Conservation (phyloP, 2,797 vertebrate genomes). For the Pseudochirops corinnae region DNA sequence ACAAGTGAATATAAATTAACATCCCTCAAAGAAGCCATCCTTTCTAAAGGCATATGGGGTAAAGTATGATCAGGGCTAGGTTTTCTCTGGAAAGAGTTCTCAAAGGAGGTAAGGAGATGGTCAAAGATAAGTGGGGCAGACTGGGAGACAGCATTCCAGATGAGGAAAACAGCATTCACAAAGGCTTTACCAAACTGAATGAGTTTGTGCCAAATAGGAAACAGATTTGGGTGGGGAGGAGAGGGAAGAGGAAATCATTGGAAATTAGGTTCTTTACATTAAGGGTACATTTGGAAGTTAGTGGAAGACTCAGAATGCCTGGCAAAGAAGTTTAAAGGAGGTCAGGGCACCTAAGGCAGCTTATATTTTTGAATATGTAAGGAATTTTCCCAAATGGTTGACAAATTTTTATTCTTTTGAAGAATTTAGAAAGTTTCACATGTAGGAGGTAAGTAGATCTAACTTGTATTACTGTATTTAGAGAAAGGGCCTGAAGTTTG, state of each 20-base stretch:
- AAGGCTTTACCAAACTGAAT: not conserved
- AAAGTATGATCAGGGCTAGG: not conserved
- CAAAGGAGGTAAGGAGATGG: not conserved
- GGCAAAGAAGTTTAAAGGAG: not conserved
- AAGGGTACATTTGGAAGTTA: not conserved
- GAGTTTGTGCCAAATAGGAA: not conserved
- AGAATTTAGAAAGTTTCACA: not conserved
- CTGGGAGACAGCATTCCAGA: not conserved
- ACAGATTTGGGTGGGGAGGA: not conserved
- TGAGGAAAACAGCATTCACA: not conserved
- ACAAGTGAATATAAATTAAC: not conserved
- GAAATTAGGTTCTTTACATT: not conserved
- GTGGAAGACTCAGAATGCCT: not conserved
- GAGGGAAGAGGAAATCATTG: not conserved
- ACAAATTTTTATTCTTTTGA: not conserved
- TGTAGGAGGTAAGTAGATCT: not conserved
- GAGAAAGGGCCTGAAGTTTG: not conserved
- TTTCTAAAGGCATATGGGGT: not conserved
- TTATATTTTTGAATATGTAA: not conserved
- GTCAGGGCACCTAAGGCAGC: not conserved
- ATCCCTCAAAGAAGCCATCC: not conserved
- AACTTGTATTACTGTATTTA: not conserved
- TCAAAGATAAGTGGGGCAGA: not conserved
- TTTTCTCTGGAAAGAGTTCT: not conserved
- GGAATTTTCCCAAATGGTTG: not conserved